Conservation (phyloP, 1,140 invertebrate species). For the Leptinotarsa lineolata region DNA sequence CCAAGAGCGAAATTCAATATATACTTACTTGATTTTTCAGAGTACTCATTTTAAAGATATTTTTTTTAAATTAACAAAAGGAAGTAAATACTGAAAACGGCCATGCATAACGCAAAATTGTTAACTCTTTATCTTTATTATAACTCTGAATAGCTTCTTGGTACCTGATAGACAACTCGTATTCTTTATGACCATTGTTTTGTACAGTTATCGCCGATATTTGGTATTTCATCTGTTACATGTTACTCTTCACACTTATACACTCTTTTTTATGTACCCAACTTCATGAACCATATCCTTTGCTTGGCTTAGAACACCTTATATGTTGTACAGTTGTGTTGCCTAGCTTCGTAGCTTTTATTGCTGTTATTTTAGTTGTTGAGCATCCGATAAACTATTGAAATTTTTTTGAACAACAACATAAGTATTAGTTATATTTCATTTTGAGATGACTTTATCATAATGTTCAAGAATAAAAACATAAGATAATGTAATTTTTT, state of each 20-base stretch:
- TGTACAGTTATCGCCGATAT: not conserved
- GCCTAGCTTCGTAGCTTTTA: conserved; percentile 45
- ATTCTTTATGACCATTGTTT: not conserved
- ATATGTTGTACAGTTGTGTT: conserved; percentile 32
- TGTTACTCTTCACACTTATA: conserved; percentile 4
- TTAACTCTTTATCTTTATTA: not conserved
- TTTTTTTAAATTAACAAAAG: too few relatives aligned
- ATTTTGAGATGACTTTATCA: too few relatives aligned
- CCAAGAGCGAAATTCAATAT: too few relatives aligned
- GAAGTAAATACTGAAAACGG: not conserved
- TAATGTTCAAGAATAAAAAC: too few relatives aligned
- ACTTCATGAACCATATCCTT: conserved; percentile 17
- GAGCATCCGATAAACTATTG: not conserved
- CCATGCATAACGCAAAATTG: not conserved
- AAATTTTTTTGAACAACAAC: not conserved
- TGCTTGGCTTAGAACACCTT: conserved; percentile 34
- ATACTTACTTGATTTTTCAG: too few relatives aligned
- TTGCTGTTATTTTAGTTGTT: conserved; percentile 21
- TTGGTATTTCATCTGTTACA: not conserved
- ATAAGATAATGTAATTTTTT: too few relatives aligned
- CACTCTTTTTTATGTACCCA: conserved; percentile 1
- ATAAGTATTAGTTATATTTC: too few relatives aligned
- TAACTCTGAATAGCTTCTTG: not conserved
- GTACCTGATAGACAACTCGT: not conserved
- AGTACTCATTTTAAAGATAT: too few relatives aligned